Conservation (phyloP, 2,888 invertebrate species). For the Drosophila picticornis region DNA sequence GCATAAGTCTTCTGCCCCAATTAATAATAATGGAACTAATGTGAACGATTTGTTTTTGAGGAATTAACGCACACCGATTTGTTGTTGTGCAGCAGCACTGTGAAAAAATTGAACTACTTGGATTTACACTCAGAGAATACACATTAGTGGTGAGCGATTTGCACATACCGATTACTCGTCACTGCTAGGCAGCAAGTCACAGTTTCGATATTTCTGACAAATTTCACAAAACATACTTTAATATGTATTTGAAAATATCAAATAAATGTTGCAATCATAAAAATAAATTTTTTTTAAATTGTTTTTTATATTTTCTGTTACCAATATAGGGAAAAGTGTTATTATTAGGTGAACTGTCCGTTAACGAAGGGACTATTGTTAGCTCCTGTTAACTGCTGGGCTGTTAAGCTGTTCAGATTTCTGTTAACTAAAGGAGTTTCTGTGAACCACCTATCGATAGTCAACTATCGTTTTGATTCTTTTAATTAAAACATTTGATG, state of each 20-base stretch:
- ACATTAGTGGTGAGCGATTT: slow-evolving; percentile 45
- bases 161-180: slow-evolving; percentile 25
- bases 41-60: neutral
- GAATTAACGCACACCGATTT: slow-evolving; percentile 53
- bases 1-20: neutral
- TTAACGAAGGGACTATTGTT: neutral
- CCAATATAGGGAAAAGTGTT: neutral
- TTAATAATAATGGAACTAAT: slow-evolving; percentile 12
- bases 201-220: neutral
- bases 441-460: slow-evolving; percentile 8
- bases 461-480: neutral
- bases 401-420: neutral
- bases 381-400: neutral
- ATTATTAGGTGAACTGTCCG: neutral
- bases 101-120: slow-evolving; percentile 72
- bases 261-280: neutral
- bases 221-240: neutral
- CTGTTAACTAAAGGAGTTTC: neutral
- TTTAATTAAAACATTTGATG: slow-evolving; percentile 1
- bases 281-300: too few species aligned
- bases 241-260: neutral
- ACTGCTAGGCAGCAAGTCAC: slow-evolving; percentile 13
- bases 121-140: slow-evolving; percentile 65
- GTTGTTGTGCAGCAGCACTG: slow-evolving; percentile 75
- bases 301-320: neutral